These are phyloP conservation scores for Luscinia megarhynchos DNA, from an alignment of 2,797 vertebrate species.

Conservation along the genomic window DNA sequence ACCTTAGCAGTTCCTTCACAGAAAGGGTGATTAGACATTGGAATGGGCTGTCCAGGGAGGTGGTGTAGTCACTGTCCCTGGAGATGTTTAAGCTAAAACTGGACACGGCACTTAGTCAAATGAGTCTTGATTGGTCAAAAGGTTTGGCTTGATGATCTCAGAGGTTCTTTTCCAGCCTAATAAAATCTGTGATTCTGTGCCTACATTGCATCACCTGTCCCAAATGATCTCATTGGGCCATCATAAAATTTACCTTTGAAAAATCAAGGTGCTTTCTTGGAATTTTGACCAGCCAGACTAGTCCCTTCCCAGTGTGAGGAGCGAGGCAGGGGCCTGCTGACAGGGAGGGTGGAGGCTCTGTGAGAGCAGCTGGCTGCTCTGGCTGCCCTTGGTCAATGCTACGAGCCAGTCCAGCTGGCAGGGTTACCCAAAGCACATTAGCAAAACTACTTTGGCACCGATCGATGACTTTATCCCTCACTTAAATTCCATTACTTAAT, in stretches of 20 bases:
- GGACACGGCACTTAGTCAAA: neutral
- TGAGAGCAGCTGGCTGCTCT: too few relatives aligned
- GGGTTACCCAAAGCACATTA: neutral
- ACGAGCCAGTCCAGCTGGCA: neutral
- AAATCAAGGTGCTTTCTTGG: accelerated
- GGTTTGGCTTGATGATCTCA: neutral
- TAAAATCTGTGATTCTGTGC: neutral
- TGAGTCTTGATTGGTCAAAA: neutral
- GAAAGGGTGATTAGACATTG: neutral
- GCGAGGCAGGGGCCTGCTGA: accelerated
- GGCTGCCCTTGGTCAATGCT: neutral
- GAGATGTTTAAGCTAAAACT: neutral
- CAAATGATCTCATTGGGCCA: accelerated
- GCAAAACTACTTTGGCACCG: accelerated
- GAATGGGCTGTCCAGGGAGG: neutral
- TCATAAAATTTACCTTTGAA: neutral
- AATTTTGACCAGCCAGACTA: accelerated
- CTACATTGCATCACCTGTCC: accelerated
- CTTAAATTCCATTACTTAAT: neutral
- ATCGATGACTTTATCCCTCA: neutral
- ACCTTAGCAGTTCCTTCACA: neutral
- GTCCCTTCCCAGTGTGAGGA: neutral
- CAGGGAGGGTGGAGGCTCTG: accelerated
- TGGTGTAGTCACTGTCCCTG: neutral
- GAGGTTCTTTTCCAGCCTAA: neutral